Evolutionary conservation across 2,888 invertebrate genomes (phyloP).

Genomic region (Panopea generosa): DNA sequence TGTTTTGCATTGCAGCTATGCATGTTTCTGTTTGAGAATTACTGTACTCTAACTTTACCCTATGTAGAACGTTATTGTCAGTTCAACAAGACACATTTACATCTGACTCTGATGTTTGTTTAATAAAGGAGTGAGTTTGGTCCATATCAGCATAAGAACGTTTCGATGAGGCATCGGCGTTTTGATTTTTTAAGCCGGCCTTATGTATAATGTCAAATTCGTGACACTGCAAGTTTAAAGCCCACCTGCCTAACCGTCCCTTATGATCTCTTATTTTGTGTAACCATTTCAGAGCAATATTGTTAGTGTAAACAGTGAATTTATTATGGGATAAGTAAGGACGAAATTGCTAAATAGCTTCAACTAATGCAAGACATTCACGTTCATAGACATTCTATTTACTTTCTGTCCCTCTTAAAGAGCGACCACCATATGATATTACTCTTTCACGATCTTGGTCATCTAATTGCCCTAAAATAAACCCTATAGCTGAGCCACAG

Average conservation of each 20-base stretch:
- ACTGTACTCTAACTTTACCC: too few species aligned
- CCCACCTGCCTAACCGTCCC: slow-evolving; percentile 53
- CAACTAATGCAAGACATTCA: slow-evolving; percentile 56
- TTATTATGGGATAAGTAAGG: slow-evolving; percentile 35
- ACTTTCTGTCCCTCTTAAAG: too few species aligned
- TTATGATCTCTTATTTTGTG: slow-evolving; percentile 31
- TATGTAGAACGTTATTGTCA: too few species aligned
- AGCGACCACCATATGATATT: slow-evolving; percentile 54
- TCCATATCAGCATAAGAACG: neutral
- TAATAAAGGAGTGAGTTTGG: too few species aligned
- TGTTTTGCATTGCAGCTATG: too few species aligned
- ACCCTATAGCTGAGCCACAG: slow-evolving; percentile 50
- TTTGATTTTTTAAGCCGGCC: slow-evolving; percentile 36
- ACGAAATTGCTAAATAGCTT: slow-evolving; percentile 41
- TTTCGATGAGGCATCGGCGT: slow-evolving; percentile 28
- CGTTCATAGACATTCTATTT: slow-evolving; percentile 42
- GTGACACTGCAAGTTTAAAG: slow-evolving; percentile 53
- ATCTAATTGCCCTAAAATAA: slow-evolving; percentile 53
- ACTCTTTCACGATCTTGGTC: slow-evolving; percentile 29
- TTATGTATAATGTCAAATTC: slow-evolving; percentile 48
- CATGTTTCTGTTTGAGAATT: too few species aligned
- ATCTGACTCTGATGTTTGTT: too few species aligned
- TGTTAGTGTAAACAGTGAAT: slow-evolving; percentile 50
- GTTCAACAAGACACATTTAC: too few species aligned
- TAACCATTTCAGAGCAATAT: slow-evolving; percentile 46